Conservation (phyloP, 2,113 vertebrate species). For the Megatriorchis doriae region DNA sequence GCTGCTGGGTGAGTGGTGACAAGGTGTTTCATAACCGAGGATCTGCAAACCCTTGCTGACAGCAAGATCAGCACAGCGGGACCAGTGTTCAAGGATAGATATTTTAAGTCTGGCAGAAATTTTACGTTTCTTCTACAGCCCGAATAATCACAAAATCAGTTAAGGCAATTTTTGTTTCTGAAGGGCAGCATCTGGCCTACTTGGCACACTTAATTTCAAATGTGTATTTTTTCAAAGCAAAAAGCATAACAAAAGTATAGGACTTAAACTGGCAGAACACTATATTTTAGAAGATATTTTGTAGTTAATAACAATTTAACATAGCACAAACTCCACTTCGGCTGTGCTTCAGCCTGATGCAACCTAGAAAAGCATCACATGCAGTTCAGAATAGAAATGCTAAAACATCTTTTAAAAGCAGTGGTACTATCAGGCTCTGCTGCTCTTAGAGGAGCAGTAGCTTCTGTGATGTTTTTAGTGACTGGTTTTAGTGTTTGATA, state of each 20-base stretch:
- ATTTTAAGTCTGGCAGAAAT: conserved; percentile 49
- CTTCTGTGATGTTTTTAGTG: not conserved
- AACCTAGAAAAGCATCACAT: not conserved
- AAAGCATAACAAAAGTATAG: conserved; percentile 10
- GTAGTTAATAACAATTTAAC: conserved; percentile 17
- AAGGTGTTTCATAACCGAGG: conserved; percentile 53
- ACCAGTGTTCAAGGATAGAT: conserved; percentile 29
- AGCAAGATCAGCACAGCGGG: conserved; percentile 41
- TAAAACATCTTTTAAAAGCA: not conserved
- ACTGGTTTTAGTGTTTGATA: not conserved
- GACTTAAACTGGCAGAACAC: not conserved
- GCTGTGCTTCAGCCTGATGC: not conserved
- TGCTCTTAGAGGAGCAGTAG: not conserved
- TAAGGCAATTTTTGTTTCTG: conserved; percentile 45
- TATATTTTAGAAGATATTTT: not conserved
- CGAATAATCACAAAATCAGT: not conserved
- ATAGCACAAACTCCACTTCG: not conserved
- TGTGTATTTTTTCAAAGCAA: conserved; percentile 24
- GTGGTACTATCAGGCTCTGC: not conserved
- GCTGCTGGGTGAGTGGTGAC: conserved; percentile 14
- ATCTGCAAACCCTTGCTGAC: conserved; percentile 26
- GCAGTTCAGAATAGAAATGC: not conserved
- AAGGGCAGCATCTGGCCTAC: conserved; percentile 53
- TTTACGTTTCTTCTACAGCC: not conserved
- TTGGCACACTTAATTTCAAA: not conserved